Evolutionary conservation across 1,140 invertebrate species (phyloP), one percentile per base, ranked within the genome.

Genomic region (Drosophila bocqueti): DNA sequence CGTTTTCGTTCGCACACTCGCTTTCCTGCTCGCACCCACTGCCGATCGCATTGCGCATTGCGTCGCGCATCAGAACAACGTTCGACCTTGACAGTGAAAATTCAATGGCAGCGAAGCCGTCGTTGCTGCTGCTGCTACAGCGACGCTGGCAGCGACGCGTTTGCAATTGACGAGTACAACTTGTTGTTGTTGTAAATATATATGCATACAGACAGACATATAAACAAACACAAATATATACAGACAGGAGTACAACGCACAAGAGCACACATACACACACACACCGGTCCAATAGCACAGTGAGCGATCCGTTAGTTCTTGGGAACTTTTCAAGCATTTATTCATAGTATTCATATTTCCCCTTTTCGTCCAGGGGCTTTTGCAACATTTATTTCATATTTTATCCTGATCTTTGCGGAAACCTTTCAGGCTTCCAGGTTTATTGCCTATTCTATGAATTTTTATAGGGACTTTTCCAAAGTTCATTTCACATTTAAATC

Each of bases 41-140:
- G 61, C 64, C 79, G 83, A 90, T 89, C 84, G 73, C 76, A 74
- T 43, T 60, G 71, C 78, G 63, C 82, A 77, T 77, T 90, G 85
- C 85, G 85, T 90, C 85, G 85, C 90, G 85, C 90, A 81, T 92
- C 84, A 86, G 84, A 91, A 92, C 91, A 87, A 92, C 58, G 80
- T 63, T 92, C 91, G 91, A 92, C 91, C 91, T 92, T 92, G 91
- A 87, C 91, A 92, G 85, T 92, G 91, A 92, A 78, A 92, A 92
- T 85, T 91, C 86, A 90, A 74, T 81, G 74, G 54, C 65, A 46
- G 49, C 55, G 58, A 73, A 64, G 71, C 50, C 60, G n/a, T 38
- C 43, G 43, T 62, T 65, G 64, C 50, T 49, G 42, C 72, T 29
- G 64, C 34, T 62, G 64, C 47, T n/a, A 60, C 49, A 18, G 78